phyloP scores from a whole-genome alignment of 2,113 vertebrate species.

The Poecilia latipinna region DNA sequence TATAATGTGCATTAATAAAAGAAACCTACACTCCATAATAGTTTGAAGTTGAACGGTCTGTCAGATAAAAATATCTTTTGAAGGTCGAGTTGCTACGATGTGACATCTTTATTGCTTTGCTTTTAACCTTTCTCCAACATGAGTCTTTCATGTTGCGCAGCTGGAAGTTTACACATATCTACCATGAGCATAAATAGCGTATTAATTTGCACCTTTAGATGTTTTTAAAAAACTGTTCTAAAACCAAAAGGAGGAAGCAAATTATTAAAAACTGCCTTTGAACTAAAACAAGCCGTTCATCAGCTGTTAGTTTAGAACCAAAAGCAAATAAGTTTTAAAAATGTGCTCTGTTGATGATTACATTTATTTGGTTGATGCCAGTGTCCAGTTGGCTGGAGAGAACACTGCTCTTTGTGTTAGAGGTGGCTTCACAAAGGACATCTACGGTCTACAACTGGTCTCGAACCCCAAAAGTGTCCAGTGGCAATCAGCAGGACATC shows the following conservation, averaged over 20 bases:
- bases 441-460: background rate
- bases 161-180: background rate
- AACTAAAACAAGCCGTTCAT: no score
- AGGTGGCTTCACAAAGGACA: background rate
- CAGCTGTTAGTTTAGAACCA: no score
- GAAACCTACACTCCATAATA: background rate
- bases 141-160: background rate
- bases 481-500: background rate
- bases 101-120: background rate
- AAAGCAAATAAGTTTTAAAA: background rate
- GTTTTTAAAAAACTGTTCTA: no score
- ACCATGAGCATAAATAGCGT: background rate
- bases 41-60: background rate
- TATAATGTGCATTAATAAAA: constrained; percentile 42
- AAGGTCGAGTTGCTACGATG: background rate
- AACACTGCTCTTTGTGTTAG: no score
- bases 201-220: background rate
- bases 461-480: background rate
- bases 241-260: no score
- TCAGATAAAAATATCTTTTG: background rate
- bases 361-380: background rate
- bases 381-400: background rate
- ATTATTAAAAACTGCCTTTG: no score
- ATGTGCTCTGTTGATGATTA: background rate
- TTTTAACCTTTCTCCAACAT: background rate